A percentile compares a stretch with the other conserved stretches of the same genome.
Evolutionary conservation across 2,797 vertebrate genomes (phyloP).

Genomic region (Picus viridis): DNA sequence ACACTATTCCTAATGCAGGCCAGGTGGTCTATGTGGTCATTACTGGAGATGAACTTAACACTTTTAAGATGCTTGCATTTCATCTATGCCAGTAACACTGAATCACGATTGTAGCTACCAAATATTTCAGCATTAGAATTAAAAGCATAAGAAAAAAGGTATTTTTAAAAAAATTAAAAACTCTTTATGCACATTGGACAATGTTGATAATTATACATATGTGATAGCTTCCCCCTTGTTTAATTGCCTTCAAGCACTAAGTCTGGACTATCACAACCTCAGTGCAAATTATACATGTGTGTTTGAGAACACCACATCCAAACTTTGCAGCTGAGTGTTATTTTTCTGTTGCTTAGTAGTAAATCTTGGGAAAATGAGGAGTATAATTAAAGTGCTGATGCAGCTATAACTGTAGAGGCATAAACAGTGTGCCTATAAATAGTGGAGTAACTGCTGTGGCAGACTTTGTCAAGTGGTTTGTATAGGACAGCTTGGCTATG

Average conservation of each 20-base stretch:
- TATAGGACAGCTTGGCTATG: constrained; percentile 42
- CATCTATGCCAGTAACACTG: not conserved
- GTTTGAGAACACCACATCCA: constrained; percentile 20
- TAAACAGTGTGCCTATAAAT: constrained; percentile 64
- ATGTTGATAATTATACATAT: not conserved
- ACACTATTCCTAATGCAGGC: too few relatives aligned
- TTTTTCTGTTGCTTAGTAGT: constrained; percentile 60
- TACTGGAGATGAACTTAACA: not conserved
- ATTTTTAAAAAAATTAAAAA: not conserved
- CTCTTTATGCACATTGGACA: not conserved
- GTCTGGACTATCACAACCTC: not conserved
- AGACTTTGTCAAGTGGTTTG: constrained; percentile 53
- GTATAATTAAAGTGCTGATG: constrained; percentile 75
- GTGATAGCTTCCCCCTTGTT: not conserved
- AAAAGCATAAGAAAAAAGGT: not conserved
- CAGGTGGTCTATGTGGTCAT: not conserved
- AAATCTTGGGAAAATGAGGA: constrained; percentile 61
- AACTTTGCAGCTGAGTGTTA: constrained; percentile 59
- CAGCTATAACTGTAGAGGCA: constrained; percentile 59
- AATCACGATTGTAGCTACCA: not conserved
- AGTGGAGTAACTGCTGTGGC: constrained; percentile 57
- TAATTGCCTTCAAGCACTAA: not conserved
- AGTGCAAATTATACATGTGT: not conserved
- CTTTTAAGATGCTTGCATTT: not conserved
- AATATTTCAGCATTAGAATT: not conserved